phyloP scores from a whole-genome alignment of 2,888 invertebrate genomes.

The Heliconius sara region DNA sequence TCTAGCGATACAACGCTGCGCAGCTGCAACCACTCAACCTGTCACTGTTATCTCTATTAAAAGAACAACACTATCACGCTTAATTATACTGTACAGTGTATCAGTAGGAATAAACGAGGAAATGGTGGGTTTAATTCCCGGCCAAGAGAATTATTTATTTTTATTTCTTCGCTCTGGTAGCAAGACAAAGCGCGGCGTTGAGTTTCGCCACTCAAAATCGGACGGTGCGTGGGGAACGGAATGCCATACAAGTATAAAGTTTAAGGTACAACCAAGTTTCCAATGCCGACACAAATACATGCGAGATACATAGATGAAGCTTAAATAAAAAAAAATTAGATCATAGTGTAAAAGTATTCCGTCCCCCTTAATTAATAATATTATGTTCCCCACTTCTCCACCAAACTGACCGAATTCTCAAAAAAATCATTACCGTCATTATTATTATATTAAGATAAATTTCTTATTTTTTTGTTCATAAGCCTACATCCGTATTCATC shows the following conservation, averaged over 20 bases:
- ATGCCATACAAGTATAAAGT: neutral
- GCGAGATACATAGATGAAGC: no score
- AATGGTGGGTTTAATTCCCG: neutral
- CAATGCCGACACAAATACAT: no score
- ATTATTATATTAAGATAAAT: neutral
- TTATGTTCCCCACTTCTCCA: neutral
- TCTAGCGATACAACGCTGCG: conserved; percentile 25
- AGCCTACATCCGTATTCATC: neutral
- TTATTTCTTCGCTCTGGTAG: neutral
- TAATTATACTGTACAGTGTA: neutral
- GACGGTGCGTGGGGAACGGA: neutral
- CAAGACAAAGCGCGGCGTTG: neutral
- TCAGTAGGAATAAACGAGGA: neutral
- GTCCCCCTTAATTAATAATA: neutral
- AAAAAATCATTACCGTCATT: no score
- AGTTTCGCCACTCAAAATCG: neutral
- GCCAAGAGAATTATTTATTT: neutral
- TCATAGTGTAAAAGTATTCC: neutral
- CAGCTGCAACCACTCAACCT: conserved; percentile 14
- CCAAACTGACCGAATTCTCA: neutral
- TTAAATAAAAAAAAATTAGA: neutral
- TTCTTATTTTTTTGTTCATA: neutral
- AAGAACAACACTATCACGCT: neutral
- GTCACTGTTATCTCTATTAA: conserved; percentile 13
- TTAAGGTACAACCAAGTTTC: no score